Conservation (phyloP, 1,140 invertebrate genomes). For the Lanistes nyassanus region DNA sequence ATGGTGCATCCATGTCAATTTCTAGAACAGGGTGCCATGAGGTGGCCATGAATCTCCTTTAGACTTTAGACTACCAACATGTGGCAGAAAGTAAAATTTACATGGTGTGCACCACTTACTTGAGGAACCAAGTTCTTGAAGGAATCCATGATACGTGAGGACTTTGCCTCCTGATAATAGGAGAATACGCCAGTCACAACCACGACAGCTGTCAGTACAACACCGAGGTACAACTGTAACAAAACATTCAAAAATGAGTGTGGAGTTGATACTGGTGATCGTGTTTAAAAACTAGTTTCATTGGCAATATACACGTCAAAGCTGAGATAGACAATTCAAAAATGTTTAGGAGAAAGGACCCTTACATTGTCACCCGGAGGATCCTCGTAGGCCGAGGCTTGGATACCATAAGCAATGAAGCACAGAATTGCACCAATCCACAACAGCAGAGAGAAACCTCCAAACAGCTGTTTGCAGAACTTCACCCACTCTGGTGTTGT, state of each 20-base stretch:
- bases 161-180: conserved; percentile 70
- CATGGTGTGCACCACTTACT: too few relatives aligned
- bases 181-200: conserved; percentile 69
- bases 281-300: neutral
- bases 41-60: too few relatives aligned
- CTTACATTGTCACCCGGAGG: conserved; percentile 64
- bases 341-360: conserved; percentile 17
- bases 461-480: conserved; percentile 97
- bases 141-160: conserved; percentile 69
- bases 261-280: neutral
- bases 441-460: conserved; percentile 93
- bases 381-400: conserved; percentile 71
- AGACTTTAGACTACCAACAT: too few relatives aligned
- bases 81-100: too few relatives aligned
- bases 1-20: too few relatives aligned
- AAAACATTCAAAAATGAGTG: too few relatives aligned
- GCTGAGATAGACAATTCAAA: too few relatives aligned
- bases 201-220: conserved; percentile 68
- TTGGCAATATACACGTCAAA: neutral
- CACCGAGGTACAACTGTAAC: conserved; percentile 69
- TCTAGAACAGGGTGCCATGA: too few relatives aligned
- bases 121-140: conserved; percentile 70
- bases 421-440: conserved; percentile 98
- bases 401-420: conserved; percentile 96
- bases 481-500: conserved; percentile 98